A percentile compares a stretch with the other conserved stretches of the same genome.
phyloP scores from a whole-genome alignment of 2,797 vertebrate genomes.

The Garrulus glandarius region DNA sequence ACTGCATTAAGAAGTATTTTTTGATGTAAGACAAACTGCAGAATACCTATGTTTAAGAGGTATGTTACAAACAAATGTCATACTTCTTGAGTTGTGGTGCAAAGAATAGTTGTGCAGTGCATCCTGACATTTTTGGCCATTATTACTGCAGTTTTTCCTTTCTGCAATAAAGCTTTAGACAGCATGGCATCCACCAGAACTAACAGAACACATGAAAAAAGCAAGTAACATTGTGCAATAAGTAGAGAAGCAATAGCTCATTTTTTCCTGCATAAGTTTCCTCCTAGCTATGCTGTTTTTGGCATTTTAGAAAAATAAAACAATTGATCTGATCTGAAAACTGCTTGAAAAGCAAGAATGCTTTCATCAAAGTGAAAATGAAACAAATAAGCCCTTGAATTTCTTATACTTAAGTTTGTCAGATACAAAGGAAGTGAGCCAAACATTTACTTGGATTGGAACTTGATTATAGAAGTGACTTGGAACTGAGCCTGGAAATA shows the following conservation, averaged over 20 bases:
- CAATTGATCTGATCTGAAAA: conserved; percentile 68
- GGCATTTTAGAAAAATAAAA: conserved; percentile 65
- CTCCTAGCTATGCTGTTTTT: conserved; percentile 27
- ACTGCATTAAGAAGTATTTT: neutral
- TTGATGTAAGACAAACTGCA: neutral
- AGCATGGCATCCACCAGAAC: neutral
- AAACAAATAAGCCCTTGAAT: conserved; percentile 62
- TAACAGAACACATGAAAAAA: conserved; percentile 6
- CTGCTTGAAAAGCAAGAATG: conserved; percentile 42
- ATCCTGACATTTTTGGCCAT: neutral
- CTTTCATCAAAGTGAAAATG: conserved; percentile 62
- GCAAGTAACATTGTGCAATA: neutral
- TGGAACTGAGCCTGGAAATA: conserved; percentile 47
- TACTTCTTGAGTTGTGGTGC: neutral
- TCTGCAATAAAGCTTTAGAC: conserved; percentile 5
- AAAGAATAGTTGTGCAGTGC: neutral
- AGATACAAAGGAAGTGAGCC: conserved; percentile 60
- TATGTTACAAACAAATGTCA: neutral
- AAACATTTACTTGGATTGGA: conserved; percentile 48
- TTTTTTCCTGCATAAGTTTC: conserved; percentile 35
- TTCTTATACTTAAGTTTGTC: conserved; percentile 54
- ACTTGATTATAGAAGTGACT: conserved; percentile 51
- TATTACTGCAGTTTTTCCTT: neutral
- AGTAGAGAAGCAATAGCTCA: neutral
- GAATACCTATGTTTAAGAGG: neutral